Conservation (phyloP, 92 coral and sea anemone species). For the Siderastrea radians region DNA sequence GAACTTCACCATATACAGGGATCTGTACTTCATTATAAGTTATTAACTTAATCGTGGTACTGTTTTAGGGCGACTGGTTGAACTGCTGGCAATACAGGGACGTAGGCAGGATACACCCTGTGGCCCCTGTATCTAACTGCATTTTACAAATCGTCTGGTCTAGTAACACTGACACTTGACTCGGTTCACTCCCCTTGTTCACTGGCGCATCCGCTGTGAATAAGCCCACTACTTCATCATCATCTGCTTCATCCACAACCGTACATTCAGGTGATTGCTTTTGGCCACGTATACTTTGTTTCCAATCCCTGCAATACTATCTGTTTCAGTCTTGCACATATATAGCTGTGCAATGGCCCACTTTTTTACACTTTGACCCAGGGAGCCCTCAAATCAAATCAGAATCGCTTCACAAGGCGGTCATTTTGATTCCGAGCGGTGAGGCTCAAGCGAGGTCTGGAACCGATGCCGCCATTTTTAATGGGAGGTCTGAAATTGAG, state of each 20-base stretch:
- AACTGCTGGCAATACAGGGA: conserved; percentile 41
- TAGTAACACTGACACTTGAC: conserved; percentile 36
- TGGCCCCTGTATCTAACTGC: conserved; percentile 61
- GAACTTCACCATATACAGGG: conserved; percentile 52
- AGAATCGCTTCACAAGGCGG: too few species aligned
- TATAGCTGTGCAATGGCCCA: conserved; percentile 22
- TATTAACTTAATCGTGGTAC: conserved; percentile 41
- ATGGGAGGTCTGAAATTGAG: too few species aligned
- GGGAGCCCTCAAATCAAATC: too few species aligned
- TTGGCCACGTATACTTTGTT: too few species aligned
- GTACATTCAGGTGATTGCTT: too few species aligned
- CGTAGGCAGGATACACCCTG: conserved; percentile 55
- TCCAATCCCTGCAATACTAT: not conserved
- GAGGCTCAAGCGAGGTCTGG: too few species aligned
- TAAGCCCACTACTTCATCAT: conserved; percentile 52
- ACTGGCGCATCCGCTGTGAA: conserved; percentile 1
- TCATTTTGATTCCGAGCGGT: too few species aligned
- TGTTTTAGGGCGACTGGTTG: conserved; percentile 7
- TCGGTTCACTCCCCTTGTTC: conserved; percentile 29
- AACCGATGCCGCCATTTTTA: too few species aligned
- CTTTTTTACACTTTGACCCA: conserved; percentile 10
- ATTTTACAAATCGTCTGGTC: conserved; percentile 30
- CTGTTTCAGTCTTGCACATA: conserved; percentile 12
- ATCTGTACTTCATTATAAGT: conserved; percentile 42
- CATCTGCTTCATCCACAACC: conserved; percentile 25